Base-by-base conservation (phyloP, 2,888 invertebrate species). In the Cephus pulcher region DNA sequence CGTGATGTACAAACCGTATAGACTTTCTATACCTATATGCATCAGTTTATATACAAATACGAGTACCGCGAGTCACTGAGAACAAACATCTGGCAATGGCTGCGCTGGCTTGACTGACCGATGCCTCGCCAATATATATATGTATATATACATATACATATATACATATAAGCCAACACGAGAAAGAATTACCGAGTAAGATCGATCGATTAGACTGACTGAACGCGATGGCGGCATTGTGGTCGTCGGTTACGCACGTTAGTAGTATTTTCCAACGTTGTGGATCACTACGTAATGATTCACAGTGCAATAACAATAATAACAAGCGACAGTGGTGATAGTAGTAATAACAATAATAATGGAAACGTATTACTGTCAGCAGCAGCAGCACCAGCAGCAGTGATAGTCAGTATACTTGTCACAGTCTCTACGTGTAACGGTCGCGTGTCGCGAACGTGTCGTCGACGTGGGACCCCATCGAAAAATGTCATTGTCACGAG, bases 361-460 rank as follows among this genome's bases (percentile, higher is more conserved):
- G 15, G 2, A 2, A 56, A 56, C 56, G 23, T 56, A 56, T 9
- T 56, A 56, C 56, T 23, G 56, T 9, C 56, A 56, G 23, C 23
- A 56, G 56, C 15, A 23, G 15, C 4, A 40, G 35, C 15, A 23
- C 6, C 4, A 40, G 35, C 12, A 37, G 40, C 9, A 40, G 23
- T 23, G 23, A 23, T 15, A 56, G 56, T 15, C 56, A 23, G 56
- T 56, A 56, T 56, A 56, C 23, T 23, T 56, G 23, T 56, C 23
- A 23, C 56, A 56, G 23, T 56, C 56, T 56, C 15, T 32, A 23
- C 12, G 71, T 34, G 33, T 34, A 71, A 71, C 71, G 71, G 71
- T 71, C 71, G 33, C 71, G 71, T 71, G 71, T 71, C 71, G 71
- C 33, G 71, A 71, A 71, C 71, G 71, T 71, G 71, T 32, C 71